Percentiles rank a stretch among this genome's conserved stretches.
Evolutionary conservation across 2,113 vertebrate genomes (phyloP).

Genomic region (Notothenia coriiceps): DNA sequence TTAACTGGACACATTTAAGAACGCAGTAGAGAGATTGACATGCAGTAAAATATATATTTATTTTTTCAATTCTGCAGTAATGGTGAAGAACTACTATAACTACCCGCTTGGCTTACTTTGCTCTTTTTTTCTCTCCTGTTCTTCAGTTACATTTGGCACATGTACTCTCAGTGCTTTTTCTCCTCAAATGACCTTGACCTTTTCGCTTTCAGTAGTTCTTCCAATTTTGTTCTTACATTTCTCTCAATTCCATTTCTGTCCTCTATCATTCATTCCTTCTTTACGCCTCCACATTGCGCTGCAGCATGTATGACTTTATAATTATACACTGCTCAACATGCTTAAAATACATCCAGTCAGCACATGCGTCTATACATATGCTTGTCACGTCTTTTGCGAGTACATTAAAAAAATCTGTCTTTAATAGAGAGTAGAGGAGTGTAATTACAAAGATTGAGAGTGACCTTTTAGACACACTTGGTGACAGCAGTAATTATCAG

Average conservation of each 20-base stretch:
- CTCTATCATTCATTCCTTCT: conserved; percentile 36
- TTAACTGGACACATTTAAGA: conserved; percentile 50
- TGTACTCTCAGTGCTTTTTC: background rate
- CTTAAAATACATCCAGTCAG: conserved; percentile 61
- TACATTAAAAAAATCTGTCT: conserved; percentile 60
- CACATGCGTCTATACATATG: conserved; percentile 17
- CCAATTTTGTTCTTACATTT: conserved; percentile 11
- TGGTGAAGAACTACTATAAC: conserved; percentile 10
- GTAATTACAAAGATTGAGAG: conserved; percentile 67
- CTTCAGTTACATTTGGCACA: conserved; percentile 5
- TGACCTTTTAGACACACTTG: conserved; percentile 50
- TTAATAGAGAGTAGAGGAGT: conserved; percentile 28
- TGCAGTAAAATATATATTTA: conserved; percentile 24
- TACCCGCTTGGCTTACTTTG: conserved; percentile 1
- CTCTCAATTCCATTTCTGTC: conserved; percentile 15
- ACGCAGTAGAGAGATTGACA: conserved; percentile 17
- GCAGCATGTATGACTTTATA: conserved; percentile 64
- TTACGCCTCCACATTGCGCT: conserved; percentile 31
- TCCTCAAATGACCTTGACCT: conserved; percentile 39
- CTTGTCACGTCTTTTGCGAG: conserved; percentile 39
- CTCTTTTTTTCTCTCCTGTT: background rate
- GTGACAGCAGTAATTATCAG: conserved; percentile 70
- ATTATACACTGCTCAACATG: conserved; percentile 65
- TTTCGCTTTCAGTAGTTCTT: conserved; percentile 32
- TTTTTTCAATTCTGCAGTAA: conserved; percentile 37